These are phyloP conservation scores for Athetis lepigone DNA, from an alignment of 2,888 invertebrate species.

Conservation along the genomic window DNA sequence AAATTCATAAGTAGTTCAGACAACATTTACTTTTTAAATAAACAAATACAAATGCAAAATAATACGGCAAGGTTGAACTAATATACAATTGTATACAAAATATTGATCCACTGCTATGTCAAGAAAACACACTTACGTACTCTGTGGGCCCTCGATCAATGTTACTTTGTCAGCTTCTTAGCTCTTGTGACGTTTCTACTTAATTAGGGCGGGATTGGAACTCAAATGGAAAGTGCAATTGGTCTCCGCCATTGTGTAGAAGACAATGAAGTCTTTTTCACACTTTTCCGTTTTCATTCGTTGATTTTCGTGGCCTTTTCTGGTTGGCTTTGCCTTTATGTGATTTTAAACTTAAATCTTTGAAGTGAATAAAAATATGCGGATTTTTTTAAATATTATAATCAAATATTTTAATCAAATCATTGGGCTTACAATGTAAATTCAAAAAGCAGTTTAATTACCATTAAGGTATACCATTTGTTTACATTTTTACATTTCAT, in stretches of 20 bases:
- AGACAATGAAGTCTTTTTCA: slow-evolving; percentile 23
- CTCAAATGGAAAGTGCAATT: slow-evolving; percentile 27
- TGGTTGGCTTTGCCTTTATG: slow-evolving; percentile 2
- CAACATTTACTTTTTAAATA: no score
- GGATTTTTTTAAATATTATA: no score
- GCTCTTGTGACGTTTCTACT: slow-evolving; percentile 26
- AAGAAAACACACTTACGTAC: neutral
- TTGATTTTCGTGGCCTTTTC: slow-evolving; percentile 10
- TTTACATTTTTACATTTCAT: no score
- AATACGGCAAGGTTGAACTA: no score
- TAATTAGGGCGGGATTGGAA: slow-evolving; percentile 44
- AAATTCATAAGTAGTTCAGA: no score
- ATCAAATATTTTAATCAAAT: no score
- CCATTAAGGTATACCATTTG: no score
- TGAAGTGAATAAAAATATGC: neutral
- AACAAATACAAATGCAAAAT: no score
- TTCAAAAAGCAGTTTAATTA: no score
- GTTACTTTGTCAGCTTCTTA: slow-evolving; percentile 26
- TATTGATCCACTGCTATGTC: neutral
- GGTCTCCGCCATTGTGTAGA: slow-evolving; percentile 29
- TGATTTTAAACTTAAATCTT: slow-evolving; percentile 4
- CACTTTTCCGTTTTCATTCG: slow-evolving; percentile 22
- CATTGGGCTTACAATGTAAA: no score
- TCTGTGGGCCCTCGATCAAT: slow-evolving; percentile 22
- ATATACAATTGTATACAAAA: neutral